phyloP scores from a whole-genome alignment of 2,797 vertebrate genomes.

The Carduelis carduelis region DNA sequence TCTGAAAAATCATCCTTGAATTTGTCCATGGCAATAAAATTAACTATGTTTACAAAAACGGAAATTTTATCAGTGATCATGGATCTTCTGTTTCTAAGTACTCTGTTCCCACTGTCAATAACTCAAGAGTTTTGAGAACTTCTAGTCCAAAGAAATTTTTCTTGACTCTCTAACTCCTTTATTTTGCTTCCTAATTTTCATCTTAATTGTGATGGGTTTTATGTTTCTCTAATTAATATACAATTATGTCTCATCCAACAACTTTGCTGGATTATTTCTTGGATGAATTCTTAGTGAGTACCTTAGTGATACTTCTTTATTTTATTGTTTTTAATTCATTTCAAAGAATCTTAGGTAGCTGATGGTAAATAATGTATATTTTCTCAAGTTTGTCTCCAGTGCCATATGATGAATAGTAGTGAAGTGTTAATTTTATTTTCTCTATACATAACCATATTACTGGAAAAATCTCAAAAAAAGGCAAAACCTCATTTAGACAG shows the following conservation, averaged over 20 bases:
- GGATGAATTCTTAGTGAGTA: background rate
- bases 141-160: background rate
- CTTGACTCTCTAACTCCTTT: background rate
- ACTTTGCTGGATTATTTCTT: background rate
- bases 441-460: background rate
- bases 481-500: background rate
- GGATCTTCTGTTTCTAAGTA: background rate
- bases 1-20: background rate
- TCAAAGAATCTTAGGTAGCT: background rate
- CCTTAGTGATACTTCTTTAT: background rate
- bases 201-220: background rate
- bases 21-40: background rate
- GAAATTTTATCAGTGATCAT: background rate
- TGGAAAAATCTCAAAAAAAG: background rate
- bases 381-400: background rate
- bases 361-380: background rate
- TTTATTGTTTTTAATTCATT: background rate
- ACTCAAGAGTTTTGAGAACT: background rate
- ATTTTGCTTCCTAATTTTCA: background rate
- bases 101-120: background rate
- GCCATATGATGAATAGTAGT: background rate
- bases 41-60: background rate
- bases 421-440: conserved; percentile 13
- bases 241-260: background rate
- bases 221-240: background rate